Evolutionary conservation across 2,888 invertebrate genomes (phyloP).

Genomic region (Caenorhabditis plicata): DNA sequence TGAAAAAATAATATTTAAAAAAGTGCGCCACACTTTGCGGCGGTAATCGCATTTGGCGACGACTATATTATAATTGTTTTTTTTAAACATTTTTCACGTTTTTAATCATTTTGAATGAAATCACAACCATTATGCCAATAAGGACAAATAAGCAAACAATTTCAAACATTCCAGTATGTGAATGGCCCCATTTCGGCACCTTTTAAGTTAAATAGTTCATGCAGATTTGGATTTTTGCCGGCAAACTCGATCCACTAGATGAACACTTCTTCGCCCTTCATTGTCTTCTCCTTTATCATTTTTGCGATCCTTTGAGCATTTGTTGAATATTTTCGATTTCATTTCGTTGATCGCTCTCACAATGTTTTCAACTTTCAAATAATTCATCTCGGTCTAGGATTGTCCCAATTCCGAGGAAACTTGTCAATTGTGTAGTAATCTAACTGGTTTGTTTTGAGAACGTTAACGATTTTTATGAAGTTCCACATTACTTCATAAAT

Average conservation of each 20-base stretch:
- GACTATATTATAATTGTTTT: too few species aligned
- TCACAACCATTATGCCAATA: too few species aligned
- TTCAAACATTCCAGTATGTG: conserved; percentile 24
- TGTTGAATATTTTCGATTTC: conserved; percentile 15
- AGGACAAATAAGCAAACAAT: too few species aligned
- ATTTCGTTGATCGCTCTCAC: conserved; percentile 11
- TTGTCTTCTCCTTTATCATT: conserved; percentile 28
- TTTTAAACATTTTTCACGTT: too few species aligned
- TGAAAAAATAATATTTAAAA: too few species aligned
- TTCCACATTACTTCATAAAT: too few species aligned
- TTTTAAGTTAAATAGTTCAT: conserved; percentile 19
- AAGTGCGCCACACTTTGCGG: too few species aligned
- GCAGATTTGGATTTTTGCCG: conserved; percentile 25
- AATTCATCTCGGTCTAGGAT: conserved; percentile 16
- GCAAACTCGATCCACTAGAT: conserved; percentile 34
- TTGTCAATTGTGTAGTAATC: too few species aligned
- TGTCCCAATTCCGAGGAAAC: conserved; percentile 10
- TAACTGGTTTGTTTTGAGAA: too few species aligned
- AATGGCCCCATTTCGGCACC: conserved; percentile 18
- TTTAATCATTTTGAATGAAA: too few species aligned
- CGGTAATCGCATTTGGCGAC: too few species aligned
- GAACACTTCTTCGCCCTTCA: conserved; percentile 17
- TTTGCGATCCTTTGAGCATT: conserved; percentile 24
- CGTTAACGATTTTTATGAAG: too few species aligned
- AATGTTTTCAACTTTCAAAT: conserved; percentile 14